Evolutionary conservation across 1,140 invertebrate species (phyloP).

Genomic region (Zaprionus lachaisei): DNA sequence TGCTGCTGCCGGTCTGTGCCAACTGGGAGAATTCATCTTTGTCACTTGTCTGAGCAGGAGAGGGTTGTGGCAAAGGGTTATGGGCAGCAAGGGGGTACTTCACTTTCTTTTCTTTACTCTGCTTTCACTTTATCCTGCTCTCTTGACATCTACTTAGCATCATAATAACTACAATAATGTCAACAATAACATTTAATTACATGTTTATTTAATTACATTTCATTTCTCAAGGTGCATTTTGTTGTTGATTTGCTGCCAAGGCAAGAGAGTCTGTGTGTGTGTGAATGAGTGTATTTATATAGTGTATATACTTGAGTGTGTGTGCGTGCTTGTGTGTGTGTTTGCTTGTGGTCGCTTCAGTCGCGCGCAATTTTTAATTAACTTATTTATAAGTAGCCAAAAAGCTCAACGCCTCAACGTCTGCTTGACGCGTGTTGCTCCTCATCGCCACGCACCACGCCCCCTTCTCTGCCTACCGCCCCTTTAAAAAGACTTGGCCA

Average conservation of each 20-base stretch:
- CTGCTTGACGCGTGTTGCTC: constrained; percentile 39
- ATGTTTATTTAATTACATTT: constrained; percentile 76
- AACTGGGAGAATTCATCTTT: constrained; percentile 65
- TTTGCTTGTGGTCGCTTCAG: constrained; percentile 16
- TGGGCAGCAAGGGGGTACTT: no score
- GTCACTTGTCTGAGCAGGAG: constrained; percentile 22
- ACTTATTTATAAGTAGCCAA: constrained; percentile 65
- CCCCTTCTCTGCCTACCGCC: constrained; percentile 2
- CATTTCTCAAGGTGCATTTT: constrained; percentile 57
- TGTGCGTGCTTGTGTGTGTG: neutral
- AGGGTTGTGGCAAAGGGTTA: neutral
- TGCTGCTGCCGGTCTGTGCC: constrained; percentile 15
- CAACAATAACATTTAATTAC: constrained; percentile 12
- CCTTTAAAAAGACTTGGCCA: constrained; percentile 50
- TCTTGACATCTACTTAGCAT: constrained; percentile 2
- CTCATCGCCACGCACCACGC: constrained; percentile 9
- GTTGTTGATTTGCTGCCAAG: constrained; percentile 25
- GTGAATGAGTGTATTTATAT: neutral
- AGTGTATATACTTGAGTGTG: neutral
- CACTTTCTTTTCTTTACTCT: neutral
- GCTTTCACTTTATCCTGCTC: neutral
- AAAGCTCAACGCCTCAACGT: constrained; percentile 29
- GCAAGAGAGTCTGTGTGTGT: neutral
- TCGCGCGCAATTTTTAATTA: constrained; percentile 72
- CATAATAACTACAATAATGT: constrained; percentile 1